Conservation (phyloP, 2,113 vertebrate species). For the Meriones unguiculatus region DNA sequence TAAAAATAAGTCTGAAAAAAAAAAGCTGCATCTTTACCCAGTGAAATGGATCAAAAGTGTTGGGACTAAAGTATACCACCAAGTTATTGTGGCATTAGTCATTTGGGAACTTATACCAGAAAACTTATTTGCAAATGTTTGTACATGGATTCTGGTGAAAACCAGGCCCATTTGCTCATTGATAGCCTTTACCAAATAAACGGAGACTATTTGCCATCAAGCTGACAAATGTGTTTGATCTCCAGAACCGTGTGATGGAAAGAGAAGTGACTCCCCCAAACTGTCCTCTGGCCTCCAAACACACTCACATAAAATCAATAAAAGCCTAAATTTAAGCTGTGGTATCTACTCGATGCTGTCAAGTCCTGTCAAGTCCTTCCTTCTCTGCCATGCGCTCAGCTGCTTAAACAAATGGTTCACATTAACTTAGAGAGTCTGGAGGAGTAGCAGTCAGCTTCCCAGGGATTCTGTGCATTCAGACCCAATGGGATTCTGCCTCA, state of each 20-base stretch:
- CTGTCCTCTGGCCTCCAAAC: not conserved
- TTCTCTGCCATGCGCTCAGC: constrained; percentile 17
- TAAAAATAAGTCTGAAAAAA: not conserved
- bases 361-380: constrained; percentile 23
- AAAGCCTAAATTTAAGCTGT: constrained; percentile 35
- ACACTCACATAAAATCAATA: not conserved
- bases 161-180: constrained; percentile 42
- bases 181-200: constrained; percentile 55
- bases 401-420: constrained; percentile 36
- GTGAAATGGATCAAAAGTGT: not conserved
- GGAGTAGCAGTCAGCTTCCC: not conserved
- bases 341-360: not conserved
- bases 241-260: not conserved
- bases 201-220: not conserved
- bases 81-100: constrained; percentile 11
- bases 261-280: not conserved
- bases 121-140: constrained; percentile 32
- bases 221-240: not conserved
- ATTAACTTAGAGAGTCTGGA: not conserved
- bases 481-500: not conserved
- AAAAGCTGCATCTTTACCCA: not conserved
- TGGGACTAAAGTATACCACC: not conserved
- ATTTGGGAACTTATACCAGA: not conserved
- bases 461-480: constrained; percentile 6
- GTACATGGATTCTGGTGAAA: constrained; percentile 49